Conservation (phyloP, 1,140 invertebrate genomes). For the Geopemphigus sp. region DNA sequence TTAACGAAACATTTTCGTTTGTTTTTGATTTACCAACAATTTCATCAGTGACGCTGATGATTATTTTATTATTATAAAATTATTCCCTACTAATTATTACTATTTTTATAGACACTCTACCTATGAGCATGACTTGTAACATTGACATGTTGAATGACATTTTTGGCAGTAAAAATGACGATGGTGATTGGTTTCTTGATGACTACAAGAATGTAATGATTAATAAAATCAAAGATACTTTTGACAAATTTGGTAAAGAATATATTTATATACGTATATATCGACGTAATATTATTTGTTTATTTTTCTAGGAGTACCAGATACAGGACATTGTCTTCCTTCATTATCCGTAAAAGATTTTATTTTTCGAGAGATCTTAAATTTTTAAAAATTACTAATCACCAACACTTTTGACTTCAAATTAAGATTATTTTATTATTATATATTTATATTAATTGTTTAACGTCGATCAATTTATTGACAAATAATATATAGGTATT, state of each 20-base stretch:
- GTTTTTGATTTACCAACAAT: too few relatives aligned
- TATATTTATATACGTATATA: too few relatives aligned
- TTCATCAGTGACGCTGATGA: too few relatives aligned
- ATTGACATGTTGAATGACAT: conserved; percentile 2
- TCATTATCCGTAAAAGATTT: conserved; percentile 10
- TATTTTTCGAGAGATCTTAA: neutral
- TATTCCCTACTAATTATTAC: too few relatives aligned
- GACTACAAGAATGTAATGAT: conserved; percentile 19
- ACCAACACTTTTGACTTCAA: too few relatives aligned
- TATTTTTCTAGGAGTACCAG: conserved; percentile 18
- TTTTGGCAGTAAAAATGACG: neutral
- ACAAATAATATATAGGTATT: too few relatives aligned
- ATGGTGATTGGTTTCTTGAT: conserved; percentile 25
- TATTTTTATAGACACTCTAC: conserved; percentile 1
- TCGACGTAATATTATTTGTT: neutral
- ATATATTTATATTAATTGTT: too few relatives aligned
- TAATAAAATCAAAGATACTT: conserved; percentile 13
- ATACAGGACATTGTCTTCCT: neutral
- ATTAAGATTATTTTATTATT: too few relatives aligned
- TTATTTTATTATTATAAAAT: too few relatives aligned
- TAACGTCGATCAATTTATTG: too few relatives aligned
- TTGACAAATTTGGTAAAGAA: conserved; percentile 20
- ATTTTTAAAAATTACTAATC: neutral
- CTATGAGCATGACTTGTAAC: conserved; percentile 17
- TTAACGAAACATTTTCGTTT: too few relatives aligned